Evolutionary conservation across 2,888 invertebrate species (phyloP).

Genomic region (Diadromus collaris): DNA sequence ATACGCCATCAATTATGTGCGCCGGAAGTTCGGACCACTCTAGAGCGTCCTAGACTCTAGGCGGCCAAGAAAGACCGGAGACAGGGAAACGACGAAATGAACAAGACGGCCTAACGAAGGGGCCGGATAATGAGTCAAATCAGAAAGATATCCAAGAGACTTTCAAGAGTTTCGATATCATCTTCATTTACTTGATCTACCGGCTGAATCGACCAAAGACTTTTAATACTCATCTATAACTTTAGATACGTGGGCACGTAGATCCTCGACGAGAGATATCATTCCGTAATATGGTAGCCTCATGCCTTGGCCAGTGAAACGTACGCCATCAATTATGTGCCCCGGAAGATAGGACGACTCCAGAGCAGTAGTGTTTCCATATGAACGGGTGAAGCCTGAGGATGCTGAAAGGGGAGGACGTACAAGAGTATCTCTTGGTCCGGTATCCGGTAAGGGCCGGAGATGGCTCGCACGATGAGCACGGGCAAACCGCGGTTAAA

Average conservation of each 20-base stretch:
- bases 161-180: neutral
- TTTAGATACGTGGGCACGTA: neutral
- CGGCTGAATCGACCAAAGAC: neutral
- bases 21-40: no score
- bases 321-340: constrained; percentile 23
- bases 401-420: constrained; percentile 27
- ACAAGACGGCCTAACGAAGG: constrained; percentile 13
- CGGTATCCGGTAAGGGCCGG: constrained; percentile 59
- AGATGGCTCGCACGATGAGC: constrained; percentile 65
- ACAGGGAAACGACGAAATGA: constrained; percentile 6
- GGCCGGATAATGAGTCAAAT: neutral
- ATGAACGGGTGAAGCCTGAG: neutral
- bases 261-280: neutral
- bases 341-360: neutral
- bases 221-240: neutral
- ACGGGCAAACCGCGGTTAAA: constrained; percentile 70
- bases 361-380: constrained; percentile 13
- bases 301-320: neutral
- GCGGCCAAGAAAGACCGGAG: neutral
- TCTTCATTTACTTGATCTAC: constrained; percentile 17
- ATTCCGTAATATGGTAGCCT: neutral
- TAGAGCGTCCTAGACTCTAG: no score
- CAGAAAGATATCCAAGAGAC: neutral
- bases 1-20: no score
- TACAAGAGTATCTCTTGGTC: constrained; percentile 26